Evolutionary conservation across 2,797 vertebrate species (phyloP).

Genomic region (Eospalax fontanierii): DNA sequence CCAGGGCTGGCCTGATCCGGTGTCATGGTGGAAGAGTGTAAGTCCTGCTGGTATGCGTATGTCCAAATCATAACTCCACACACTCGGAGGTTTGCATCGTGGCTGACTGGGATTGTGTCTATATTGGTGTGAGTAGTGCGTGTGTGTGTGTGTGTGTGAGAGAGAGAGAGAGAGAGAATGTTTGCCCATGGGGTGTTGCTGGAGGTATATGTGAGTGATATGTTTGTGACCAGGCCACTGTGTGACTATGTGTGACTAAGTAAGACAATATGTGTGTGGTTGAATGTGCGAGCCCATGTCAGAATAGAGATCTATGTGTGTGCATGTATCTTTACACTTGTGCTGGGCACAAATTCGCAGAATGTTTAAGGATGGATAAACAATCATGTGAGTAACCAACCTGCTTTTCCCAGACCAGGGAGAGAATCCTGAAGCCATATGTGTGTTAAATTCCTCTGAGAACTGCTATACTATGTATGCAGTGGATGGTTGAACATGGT

Average conservation of each 20-base stretch:
- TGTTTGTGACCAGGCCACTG: too few relatives aligned
- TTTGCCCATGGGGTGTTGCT: background rate
- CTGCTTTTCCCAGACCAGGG: too few relatives aligned
- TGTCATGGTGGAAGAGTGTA: background rate
- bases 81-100: background rate
- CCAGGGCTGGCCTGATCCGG: accelerated
- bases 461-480: accelerated
- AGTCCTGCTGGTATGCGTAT: background rate
- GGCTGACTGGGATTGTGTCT: background rate
- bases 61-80: background rate
- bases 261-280: background rate
- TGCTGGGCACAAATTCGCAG: background rate
- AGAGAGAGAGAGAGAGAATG: too few relatives aligned
- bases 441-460: background rate
- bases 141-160: background rate
- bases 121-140: too few relatives aligned
- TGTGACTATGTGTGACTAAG: background rate
- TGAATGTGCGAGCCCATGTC: background rate
- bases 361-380: too few relatives aligned
- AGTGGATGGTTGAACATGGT: background rate
- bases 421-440: background rate
- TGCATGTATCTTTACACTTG: background rate
- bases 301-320: background rate
- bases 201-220: background rate
- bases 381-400: too few relatives aligned